phyloP scores from a whole-genome alignment of 2,888 invertebrate species.

The Papilio elwesi region DNA sequence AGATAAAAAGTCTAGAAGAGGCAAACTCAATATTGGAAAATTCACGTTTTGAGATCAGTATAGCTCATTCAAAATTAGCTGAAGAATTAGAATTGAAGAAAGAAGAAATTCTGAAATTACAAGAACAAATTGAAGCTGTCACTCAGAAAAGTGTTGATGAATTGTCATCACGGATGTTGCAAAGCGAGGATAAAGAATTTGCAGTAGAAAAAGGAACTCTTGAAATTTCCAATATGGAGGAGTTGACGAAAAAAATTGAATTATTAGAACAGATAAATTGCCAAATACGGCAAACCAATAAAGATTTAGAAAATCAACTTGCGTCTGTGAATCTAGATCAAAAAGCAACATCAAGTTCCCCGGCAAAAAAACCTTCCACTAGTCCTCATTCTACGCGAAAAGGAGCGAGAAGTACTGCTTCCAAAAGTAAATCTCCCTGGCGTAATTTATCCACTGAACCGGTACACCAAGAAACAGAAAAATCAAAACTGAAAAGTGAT shows the following conservation, averaged over 20 bases:
- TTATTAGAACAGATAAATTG: constrained; percentile 79
- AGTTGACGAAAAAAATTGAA: constrained; percentile 79
- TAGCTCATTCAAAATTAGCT: constrained; percentile 80
- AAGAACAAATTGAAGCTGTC: constrained; percentile 62
- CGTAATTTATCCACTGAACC: constrained; percentile 72
- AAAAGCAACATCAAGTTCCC: constrained; percentile 60
- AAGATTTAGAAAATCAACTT: constrained; percentile 82
- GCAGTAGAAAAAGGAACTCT: constrained; percentile 85
- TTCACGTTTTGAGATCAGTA: constrained; percentile 77
- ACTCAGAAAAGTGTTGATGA: constrained; percentile 46
- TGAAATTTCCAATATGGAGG: constrained; percentile 73
- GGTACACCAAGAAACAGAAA: constrained; percentile 69
- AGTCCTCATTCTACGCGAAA: constrained; percentile 74
- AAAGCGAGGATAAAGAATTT: constrained; percentile 64
- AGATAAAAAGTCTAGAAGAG: constrained; percentile 82
- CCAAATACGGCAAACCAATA: constrained; percentile 80
- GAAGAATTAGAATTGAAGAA: constrained; percentile 81
- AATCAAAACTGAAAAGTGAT: constrained; percentile 68
- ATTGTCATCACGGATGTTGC: constrained; percentile 23
- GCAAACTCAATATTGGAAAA: constrained; percentile 81
- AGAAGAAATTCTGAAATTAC: constrained; percentile 69
- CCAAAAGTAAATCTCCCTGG: constrained; percentile 78
- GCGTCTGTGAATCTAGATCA: constrained; percentile 60
- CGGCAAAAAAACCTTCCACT: constrained; percentile 60
- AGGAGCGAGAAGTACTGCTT: constrained; percentile 69